Evolutionary conservation across 2,888 invertebrate species (phyloP).

Genomic region (Phorcus lineatus): DNA sequence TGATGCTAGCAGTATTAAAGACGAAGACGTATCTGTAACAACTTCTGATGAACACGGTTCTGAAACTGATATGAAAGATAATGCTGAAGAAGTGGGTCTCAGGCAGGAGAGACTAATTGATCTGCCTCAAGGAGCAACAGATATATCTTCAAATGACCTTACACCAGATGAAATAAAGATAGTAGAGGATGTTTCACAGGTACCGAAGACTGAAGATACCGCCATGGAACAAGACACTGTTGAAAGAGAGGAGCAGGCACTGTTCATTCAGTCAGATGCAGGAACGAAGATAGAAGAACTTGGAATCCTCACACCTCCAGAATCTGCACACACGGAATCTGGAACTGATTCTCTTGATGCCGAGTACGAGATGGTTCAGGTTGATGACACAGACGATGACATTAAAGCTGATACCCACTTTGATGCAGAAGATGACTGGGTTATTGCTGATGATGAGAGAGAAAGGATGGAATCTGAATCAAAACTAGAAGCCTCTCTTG

Average conservation of each 20-base stretch:
- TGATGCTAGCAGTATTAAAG: neutral
- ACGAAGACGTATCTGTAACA: neutral
- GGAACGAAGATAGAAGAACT: neutral
- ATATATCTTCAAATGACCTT: neutral
- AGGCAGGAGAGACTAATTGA: neutral
- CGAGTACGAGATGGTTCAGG: slow-evolving; percentile 26
- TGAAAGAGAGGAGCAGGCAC: neutral
- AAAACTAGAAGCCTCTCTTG: neutral
- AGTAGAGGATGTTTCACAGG: neutral
- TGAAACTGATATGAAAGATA: neutral
- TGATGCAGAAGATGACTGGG: slow-evolving; percentile 30
- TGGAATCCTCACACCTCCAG: neutral
- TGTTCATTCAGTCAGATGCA: neutral
- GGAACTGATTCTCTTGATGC: slow-evolving; percentile 28
- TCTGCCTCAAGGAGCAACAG: neutral
- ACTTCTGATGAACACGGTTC: neutral
- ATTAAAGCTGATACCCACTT: slow-evolving; percentile 19
- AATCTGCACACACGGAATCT: slow-evolving; percentile 9
- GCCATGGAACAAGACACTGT: neutral
- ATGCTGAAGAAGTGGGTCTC: neutral
- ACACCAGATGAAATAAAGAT: neutral
- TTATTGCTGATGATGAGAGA: slow-evolving; percentile 5
- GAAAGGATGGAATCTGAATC: neutral
- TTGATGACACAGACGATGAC: slow-evolving; percentile 29
- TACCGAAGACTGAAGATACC: neutral